These are phyloP conservation scores for Hedya salicella DNA, from an alignment of 2,888 invertebrate species.

Conservation along the genomic window DNA sequence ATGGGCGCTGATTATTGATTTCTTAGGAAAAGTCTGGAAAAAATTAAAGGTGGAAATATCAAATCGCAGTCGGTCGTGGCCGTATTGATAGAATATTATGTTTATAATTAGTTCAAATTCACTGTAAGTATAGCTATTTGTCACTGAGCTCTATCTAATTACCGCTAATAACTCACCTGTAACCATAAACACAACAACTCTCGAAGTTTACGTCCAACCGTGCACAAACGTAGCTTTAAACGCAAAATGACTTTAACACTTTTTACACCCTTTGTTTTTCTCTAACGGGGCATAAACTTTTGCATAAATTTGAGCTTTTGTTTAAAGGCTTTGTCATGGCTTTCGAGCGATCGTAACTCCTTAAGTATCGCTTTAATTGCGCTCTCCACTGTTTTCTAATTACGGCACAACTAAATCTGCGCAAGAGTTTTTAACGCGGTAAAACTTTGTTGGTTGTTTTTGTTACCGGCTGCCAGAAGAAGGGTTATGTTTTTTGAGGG, in stretches of 20 bases:
- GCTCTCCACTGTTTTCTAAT: constrained; percentile 34
- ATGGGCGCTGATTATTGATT: too few species aligned
- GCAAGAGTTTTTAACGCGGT: constrained; percentile 11
- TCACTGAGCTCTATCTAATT: background rate
- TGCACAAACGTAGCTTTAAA: constrained; percentile 27
- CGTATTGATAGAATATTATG: too few species aligned
- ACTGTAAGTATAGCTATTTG: too few species aligned
- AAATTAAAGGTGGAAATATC: too few species aligned
- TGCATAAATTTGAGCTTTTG: constrained; percentile 43
- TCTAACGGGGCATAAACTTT: constrained; percentile 41
- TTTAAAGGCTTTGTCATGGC: constrained; percentile 41
- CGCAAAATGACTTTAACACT: constrained; percentile 40
- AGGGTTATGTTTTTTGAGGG: too few species aligned
- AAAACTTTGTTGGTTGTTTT: background rate
- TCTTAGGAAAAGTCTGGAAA: too few species aligned
- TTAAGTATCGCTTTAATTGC: constrained; percentile 42
- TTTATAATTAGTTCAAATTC: too few species aligned
- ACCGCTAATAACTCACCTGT: background rate
- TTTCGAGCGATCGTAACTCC: constrained; percentile 40
- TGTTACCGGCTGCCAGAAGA: background rate
- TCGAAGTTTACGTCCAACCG: constrained; percentile 2
- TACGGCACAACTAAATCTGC: constrained; percentile 29
- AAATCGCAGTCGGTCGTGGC: too few species aligned
- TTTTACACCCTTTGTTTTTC: constrained; percentile 41
- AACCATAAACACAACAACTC: background rate